A percentile compares a stretch with the other conserved stretches of the same genome.
Evolutionary conservation across 2,113 vertebrate genomes (phyloP).

Genomic region (Psammodynastes pulverulentus): DNA sequence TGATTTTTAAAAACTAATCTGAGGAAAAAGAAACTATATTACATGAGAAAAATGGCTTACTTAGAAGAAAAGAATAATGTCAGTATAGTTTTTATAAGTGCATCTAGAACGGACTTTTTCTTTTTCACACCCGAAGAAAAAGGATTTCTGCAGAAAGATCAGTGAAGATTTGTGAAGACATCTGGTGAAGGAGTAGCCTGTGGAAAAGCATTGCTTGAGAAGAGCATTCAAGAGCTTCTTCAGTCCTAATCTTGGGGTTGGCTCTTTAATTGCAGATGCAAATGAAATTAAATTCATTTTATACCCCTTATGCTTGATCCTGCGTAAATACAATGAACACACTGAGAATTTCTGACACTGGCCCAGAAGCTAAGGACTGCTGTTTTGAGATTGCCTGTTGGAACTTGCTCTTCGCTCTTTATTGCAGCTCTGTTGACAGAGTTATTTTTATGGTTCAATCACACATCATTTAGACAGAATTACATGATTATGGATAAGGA

Average conservation of each 20-base stretch:
- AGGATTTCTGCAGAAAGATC: neutral
- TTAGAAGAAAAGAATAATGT: neutral
- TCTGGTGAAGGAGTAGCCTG: neutral
- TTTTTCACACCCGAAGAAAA: neutral
- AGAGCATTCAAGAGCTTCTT: neutral
- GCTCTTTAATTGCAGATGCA: neutral
- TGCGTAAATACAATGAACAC: neutral
- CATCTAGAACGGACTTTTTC: neutral
- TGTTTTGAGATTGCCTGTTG: neutral
- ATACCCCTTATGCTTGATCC: neutral
- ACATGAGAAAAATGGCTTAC: neutral
- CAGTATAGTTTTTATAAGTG: neutral
- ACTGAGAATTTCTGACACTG: neutral
- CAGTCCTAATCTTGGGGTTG: neutral
- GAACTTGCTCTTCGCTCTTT: conserved; percentile 59
- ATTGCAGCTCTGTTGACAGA: conserved; percentile 63
- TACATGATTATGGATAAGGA: conserved; percentile 34
- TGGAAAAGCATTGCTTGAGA: neutral
- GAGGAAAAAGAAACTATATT: neutral
- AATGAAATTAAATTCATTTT: neutral
- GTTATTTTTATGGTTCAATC: conserved; percentile 45
- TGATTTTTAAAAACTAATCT: neutral
- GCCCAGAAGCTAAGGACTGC: neutral
- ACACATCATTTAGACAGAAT: conserved; percentile 52
- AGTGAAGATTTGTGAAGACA: neutral